Evolutionary conservation across 2,888 invertebrate genomes (phyloP), one percentile per base, ranked within the genome.

Genomic region (Clistopyga incitator): DNA sequence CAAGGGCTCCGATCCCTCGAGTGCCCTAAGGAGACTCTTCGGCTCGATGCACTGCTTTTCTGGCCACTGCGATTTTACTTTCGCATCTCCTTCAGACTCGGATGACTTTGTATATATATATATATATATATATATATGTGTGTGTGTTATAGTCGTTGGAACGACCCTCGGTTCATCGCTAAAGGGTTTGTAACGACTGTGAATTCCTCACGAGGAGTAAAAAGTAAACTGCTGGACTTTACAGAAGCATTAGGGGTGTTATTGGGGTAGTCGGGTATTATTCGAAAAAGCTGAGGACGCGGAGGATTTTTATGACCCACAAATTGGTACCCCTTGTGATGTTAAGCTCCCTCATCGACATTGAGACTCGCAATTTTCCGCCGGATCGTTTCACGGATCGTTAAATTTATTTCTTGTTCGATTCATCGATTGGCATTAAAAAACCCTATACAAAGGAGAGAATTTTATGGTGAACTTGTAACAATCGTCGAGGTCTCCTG

Each of bases 1-100:
- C 85, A 80, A 79, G 87, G 87, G 86, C 78, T 88, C 86, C 89
- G 89, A 89, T 90, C 91, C 91, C 91, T 90, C 89, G 89, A 91
- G 91, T 91, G 89, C 91, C 90, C 89, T 91, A 91, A 91, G 91
- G 91, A 91, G 91, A 91, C 91, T 68, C 45, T 50, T 54, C 50
- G 54, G 25, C 52, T 79, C 50, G 50, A 20, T 81, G 74, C 82
- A 70, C 75, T 23, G 45, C 70, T 77, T 78, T 78, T 61, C 23
- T 59, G 47, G 6, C 47, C 25, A 47, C 25, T 42, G 34, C 52
- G 45, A 78, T 67, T 72, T 72, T 65, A 25, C 68, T 45, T 61
- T 23, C 38, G 38, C 29, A 6, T 29, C 42, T 18, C 18, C 10
- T 38, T 20, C 1, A 18, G 20, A 64, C 38, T 20, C 11, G 13